Evolutionary conservation across 2,113 vertebrate genomes (phyloP).

Genomic region (Amblyornis subalaris): DNA sequence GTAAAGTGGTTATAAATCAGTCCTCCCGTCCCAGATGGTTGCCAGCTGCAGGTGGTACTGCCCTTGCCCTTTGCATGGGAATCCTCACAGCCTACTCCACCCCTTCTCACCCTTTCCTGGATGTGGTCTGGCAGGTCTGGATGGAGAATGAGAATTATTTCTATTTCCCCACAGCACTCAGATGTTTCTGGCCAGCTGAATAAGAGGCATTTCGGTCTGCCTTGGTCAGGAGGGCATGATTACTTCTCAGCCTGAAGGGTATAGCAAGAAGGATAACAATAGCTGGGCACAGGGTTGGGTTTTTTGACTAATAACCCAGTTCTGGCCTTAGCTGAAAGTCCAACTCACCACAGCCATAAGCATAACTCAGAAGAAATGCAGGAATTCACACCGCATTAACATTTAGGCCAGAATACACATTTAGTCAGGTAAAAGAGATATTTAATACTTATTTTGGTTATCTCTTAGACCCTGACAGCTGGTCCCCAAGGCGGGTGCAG

Average conservation of each 20-base stretch:
- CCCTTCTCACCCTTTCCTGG: not conserved
- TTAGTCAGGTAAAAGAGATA: not conserved
- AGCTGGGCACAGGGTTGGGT: not conserved
- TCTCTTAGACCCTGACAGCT: not conserved
- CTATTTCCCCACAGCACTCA: not conserved
- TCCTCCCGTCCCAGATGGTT: accelerated
- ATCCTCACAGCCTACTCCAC: not conserved
- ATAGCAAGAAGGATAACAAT: not conserved
- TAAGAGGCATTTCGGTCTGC: not conserved
- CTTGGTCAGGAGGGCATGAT: not conserved
- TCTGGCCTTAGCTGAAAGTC: not conserved
- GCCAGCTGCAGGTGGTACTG: not conserved
- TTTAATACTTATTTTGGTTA: not conserved
- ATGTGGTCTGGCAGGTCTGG: accelerated
- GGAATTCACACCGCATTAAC: not conserved
- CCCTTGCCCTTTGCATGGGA: not conserved
- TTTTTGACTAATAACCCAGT: not conserved
- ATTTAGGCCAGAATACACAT: not conserved
- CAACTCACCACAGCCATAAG: not conserved
- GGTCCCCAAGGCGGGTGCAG: not conserved
- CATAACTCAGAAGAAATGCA: not conserved
- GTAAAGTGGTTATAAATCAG: not conserved
- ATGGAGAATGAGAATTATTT: not conserved
- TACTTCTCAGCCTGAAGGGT: not conserved
- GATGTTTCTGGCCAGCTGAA: not conserved